Evolutionary conservation across 1,140 invertebrate genomes (phyloP), one percentile per base, ranked within the genome.

Genomic region (Heliconius hewitsoni): DNA sequence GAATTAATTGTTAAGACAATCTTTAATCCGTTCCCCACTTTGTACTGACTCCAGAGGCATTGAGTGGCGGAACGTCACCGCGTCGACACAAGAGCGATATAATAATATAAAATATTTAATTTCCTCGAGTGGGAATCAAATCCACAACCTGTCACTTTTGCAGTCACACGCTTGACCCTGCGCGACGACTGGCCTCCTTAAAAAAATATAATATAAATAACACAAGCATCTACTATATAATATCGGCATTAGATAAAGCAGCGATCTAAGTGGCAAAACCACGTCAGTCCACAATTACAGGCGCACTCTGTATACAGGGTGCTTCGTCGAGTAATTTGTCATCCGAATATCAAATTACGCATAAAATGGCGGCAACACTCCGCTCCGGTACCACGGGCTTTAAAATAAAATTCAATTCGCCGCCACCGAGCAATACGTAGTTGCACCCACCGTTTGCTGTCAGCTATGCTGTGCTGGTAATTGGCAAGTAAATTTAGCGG

Each of bases 291-390:
- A 90, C 92, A 94, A 93, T 94, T 94, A 90, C 84, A 86, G 83
- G 82, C 82, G 73, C 81, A 82, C 83, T 81, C 82, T 82, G 85
- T 75, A 70, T 79, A 84, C 83, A 83, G 80, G 81, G 86, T 87
- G 86, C 34, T 84, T 85, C 84, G 84, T 85, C 85, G 88, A 91
- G 91, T 93, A 93, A 93, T 93, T 93, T 93, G 90, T 93, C 92
- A 94, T 93, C 86, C 86, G 90, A 91, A 93, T 93, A 93, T 94
- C 92, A 91, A 93, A 93, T 93, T 91, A 91, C 89, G 88, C 88
- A 87, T 84, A 89, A 92, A 94, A 94, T 91, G 90, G 91, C 88
- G 86, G 87, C 89, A 93, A 92, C 89, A 87, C 86, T 86, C 88
- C 76, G 83, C 85, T 90, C 80, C 80, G 81, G 87, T 89, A 88